Conservation (phyloP, 2,888 invertebrate genomes). For the Willowsia nigromaculata region DNA sequence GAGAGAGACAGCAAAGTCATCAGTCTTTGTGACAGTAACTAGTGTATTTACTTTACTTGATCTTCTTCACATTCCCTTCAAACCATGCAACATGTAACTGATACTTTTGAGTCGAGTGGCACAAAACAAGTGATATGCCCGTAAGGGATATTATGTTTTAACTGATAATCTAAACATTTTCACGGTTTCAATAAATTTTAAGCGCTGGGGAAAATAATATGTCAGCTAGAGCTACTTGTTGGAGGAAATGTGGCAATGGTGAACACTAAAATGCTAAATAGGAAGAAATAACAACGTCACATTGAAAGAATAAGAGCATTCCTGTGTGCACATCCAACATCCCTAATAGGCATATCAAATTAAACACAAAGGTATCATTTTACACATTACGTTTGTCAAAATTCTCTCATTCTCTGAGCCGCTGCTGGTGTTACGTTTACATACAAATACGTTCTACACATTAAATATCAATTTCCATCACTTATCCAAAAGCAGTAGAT, state of each 20-base stretch:
- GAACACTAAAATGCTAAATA: not conserved
- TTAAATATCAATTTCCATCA: not conserved
- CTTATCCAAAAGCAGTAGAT: not conserved
- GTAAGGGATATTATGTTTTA: not conserved
- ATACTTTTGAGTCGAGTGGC: not conserved
- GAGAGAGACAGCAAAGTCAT: conserved; percentile 25
- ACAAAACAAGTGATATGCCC: conserved; percentile 11
- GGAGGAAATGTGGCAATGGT: not conserved
- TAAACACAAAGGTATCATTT: conserved; percentile 43
- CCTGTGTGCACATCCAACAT: conserved; percentile 21
- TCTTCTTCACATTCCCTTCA: not conserved
- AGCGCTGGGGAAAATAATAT: no score
- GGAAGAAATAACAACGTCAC: not conserved
- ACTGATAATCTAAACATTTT: conserved; percentile 30
- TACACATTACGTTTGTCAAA: conserved; percentile 32
- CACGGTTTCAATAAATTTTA: conserved; percentile 44
- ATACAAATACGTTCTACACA: not conserved
- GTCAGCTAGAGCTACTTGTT: not conserved
- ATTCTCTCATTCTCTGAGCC: not conserved
- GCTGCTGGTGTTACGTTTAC: not conserved
- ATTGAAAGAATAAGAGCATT: conserved; percentile 26
- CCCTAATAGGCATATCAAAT: conserved; percentile 64
- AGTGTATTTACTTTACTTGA: conserved; percentile 50
- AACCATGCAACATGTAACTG: conserved; percentile 6
- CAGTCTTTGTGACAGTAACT: conserved; percentile 67